Percentiles rank a stretch among this genome's conserved stretches.
Conservation (phyloP, 2,113 vertebrate species). For the Rhipidura dahli region DNA sequence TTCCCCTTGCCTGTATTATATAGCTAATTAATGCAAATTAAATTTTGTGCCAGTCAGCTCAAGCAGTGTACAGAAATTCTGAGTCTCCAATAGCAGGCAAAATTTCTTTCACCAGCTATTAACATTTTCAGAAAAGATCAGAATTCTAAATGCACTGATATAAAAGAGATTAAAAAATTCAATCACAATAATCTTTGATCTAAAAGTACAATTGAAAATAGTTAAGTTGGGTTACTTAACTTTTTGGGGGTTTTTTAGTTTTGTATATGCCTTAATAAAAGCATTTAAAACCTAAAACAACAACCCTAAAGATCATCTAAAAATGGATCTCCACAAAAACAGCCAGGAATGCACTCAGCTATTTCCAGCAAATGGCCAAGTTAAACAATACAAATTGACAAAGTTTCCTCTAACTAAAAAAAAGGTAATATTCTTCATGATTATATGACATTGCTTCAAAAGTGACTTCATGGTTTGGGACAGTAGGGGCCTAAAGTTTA, state of each 20-base stretch:
- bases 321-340: background rate
- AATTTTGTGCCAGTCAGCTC: background rate
- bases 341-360: slow-evolving; percentile 19
- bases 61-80: background rate
- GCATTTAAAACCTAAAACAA: background rate
- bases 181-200: background rate
- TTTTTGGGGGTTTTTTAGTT: background rate
- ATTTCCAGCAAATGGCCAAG: slow-evolving; percentile 38
- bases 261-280: background rate
- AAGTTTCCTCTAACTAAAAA: background rate
- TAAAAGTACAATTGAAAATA: background rate
- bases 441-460: slow-evolving; percentile 18
- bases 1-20: background rate
- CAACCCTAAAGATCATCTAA: background rate
- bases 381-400: slow-evolving; percentile 34
- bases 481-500: background rate
- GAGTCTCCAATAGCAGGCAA: background rate
- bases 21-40: background rate
- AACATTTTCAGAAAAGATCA: background rate
- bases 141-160: background rate
- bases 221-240: background rate
- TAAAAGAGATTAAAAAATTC: background rate
- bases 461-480: slow-evolving; percentile 8
- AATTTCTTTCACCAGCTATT: background rate
- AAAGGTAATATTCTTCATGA: background rate